Percentiles rank a stretch among this genome's conserved stretches.
phyloP scores from a whole-genome alignment of 1,140 invertebrate species.

The Megalonaias nervosa region DNA sequence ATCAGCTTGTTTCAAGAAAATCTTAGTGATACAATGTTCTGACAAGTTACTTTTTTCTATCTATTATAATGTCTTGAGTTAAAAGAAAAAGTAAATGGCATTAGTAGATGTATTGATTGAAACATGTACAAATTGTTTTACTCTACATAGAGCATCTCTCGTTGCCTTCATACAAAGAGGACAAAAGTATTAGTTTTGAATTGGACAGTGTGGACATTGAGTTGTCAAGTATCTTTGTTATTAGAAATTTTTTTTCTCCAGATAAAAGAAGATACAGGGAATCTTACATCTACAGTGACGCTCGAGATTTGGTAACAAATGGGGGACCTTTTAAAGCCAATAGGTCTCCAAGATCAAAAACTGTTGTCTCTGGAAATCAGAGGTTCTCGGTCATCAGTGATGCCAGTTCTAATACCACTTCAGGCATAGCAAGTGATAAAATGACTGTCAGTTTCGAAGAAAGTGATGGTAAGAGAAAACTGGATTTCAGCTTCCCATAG shows the following conservation, averaged over 20 bases:
- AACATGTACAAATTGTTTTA: too few species aligned
- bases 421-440: conserved; percentile 94
- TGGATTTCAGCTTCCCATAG: not conserved
- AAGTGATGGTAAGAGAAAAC: conserved; percentile 73
- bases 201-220: too few species aligned
- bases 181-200: too few species aligned
- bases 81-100: too few species aligned
- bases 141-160: too few species aligned
- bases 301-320: conserved; percentile 57
- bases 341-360: conserved; percentile 43
- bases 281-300: conserved; percentile 71
- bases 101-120: too few species aligned
- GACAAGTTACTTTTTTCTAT: too few species aligned
- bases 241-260: conserved; percentile 42
- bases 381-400: conserved; percentile 87
- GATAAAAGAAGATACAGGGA: conserved; percentile 71
- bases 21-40: too few species aligned
- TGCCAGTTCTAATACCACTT: conserved; percentile 94
- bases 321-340: conserved; percentile 54
- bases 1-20: too few species aligned
- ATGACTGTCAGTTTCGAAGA: conserved; percentile 92
- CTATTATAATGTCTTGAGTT: too few species aligned
- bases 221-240: not conserved
- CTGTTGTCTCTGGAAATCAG: conserved; percentile 44
- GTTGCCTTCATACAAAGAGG: too few species aligned